Evolutionary conservation across 2,888 invertebrate species (phyloP).

Genomic region (Dolichomitus sp.): DNA sequence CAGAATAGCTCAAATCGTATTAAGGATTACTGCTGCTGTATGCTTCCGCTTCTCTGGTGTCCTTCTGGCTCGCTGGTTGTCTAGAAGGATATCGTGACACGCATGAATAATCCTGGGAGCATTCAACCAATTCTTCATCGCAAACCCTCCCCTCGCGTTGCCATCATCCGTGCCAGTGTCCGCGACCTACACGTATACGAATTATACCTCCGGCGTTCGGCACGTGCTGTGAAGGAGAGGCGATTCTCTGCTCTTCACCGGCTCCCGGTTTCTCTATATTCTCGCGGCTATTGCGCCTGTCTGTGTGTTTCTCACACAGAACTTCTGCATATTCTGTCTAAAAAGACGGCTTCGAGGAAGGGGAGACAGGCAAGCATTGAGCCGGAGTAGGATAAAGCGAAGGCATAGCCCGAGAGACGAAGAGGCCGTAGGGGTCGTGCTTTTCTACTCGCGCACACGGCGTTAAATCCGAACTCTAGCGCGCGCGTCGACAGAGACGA

Average conservation of each 20-base stretch:
- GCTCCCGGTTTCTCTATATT: neutral
- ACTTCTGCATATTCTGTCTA: constrained; percentile 24
- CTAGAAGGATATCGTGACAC: constrained; percentile 62
- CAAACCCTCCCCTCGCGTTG: neutral
- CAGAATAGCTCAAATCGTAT: constrained; percentile 60
- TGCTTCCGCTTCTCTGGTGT: constrained; percentile 36
- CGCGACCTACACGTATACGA: constrained; percentile 21
- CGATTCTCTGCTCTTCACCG: constrained; percentile 15
- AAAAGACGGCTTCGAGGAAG: constrained; percentile 42
- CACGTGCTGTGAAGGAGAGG: constrained; percentile 42
- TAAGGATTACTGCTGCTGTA: constrained; percentile 50
- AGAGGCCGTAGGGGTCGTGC: constrained; percentile 50
- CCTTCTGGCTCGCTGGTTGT: constrained; percentile 59
- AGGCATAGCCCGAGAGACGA: constrained; percentile 19
- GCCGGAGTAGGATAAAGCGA: constrained; percentile 31
- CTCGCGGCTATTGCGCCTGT: neutral
- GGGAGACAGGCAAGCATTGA: constrained; percentile 15
- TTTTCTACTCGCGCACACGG: constrained; percentile 27
- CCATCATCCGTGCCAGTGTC: neutral
- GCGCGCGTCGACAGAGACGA: constrained; percentile 34
- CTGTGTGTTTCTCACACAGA: constrained; percentile 9
- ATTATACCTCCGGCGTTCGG: constrained; percentile 12
- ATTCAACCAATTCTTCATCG: constrained; percentile 58
- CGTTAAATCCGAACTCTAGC: constrained; percentile 54
- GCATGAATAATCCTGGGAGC: constrained; percentile 64